Evolutionary conservation across 1,140 invertebrate species (phyloP).

Genomic region (Pollicipes pollicipes): DNA sequence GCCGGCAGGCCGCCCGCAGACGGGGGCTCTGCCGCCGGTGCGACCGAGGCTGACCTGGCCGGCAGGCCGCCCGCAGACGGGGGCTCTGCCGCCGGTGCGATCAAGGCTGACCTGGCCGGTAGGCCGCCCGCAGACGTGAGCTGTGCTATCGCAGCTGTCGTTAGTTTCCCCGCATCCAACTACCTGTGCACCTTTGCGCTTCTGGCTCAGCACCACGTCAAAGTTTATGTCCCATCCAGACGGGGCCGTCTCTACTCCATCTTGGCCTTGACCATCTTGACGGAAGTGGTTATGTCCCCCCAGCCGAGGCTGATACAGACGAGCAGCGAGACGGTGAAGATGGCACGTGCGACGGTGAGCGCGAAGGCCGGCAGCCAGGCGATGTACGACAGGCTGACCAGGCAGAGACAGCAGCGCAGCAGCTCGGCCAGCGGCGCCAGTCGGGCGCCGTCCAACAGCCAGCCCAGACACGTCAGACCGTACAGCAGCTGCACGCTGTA

Average conservation of each 20-base stretch:
- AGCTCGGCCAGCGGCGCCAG: conserved; percentile 15
- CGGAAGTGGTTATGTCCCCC: neutral
- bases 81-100: too few species aligned
- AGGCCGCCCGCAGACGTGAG: too few species aligned
- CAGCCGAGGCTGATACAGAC: neutral
- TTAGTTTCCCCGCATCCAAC: too few species aligned
- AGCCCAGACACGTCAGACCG: conserved; percentile 11
- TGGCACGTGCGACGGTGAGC: conserved; percentile 8
- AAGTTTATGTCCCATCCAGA: too few species aligned
- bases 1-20: too few species aligned
- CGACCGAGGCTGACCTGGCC: too few species aligned
- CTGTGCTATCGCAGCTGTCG: too few species aligned
- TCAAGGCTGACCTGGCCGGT: too few species aligned
- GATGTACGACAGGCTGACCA: conserved; percentile 11
- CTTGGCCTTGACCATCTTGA: neutral
- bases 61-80: too few species aligned
- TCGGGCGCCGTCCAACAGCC: conserved; percentile 15
- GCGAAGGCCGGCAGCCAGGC: neutral
- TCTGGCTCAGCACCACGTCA: too few species aligned
- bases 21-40: too few species aligned
- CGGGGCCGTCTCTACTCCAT: neutral
- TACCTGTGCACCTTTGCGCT: too few species aligned
- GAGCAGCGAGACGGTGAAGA: conserved; percentile 12
- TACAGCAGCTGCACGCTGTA: conserved; percentile 11
- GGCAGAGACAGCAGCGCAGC: conserved; percentile 11